Conservation (phyloP, 2,797 vertebrate genomes). For the Sebastes iracundus region DNA sequence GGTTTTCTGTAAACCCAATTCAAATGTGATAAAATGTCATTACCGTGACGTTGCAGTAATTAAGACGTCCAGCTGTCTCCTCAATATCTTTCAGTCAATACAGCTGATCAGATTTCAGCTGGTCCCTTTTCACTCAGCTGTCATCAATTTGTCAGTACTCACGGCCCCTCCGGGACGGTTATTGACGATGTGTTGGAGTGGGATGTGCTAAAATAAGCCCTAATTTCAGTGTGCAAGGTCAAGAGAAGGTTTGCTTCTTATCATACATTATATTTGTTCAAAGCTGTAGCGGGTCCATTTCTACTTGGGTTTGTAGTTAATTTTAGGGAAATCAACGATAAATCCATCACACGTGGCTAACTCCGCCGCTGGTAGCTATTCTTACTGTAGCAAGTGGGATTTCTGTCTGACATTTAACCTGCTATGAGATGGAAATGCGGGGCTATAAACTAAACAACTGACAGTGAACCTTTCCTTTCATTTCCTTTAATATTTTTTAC, state of each 20-base stretch:
- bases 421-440: slow-evolving; percentile 41
- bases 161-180: slow-evolving; percentile 38
- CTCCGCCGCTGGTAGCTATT: slow-evolving; percentile 31
- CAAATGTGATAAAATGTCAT: slow-evolving; percentile 46
- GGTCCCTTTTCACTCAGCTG: slow-evolving; percentile 46
- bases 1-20: slow-evolving; percentile 17
- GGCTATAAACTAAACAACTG: slow-evolving; percentile 60
- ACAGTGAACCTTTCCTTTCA: slow-evolving; percentile 65
- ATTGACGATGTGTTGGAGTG: slow-evolving; percentile 50
- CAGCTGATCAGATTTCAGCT: slow-evolving; percentile 65
- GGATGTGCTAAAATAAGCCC: slow-evolving; percentile 27
- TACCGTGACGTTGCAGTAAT: slow-evolving; percentile 51
- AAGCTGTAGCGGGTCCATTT: slow-evolving; percentile 16
- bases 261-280: slow-evolving; percentile 24
- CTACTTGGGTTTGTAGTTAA: neutral
- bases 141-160: slow-evolving; percentile 52
- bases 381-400: slow-evolving; percentile 20
- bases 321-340: slow-evolving; percentile 24
- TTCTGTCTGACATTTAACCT: slow-evolving; percentile 36
- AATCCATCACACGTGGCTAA: slow-evolving; percentile 28
- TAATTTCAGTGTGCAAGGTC: slow-evolving; percentile 23
- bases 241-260: slow-evolving; percentile 15
- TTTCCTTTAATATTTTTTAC: slow-evolving; percentile 68
- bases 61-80: slow-evolving; percentile 57
- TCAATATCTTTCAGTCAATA: slow-evolving; percentile 58